Percentiles rank a stretch among this genome's conserved stretches.
Evolutionary conservation across 53 echinoderm and acorn worm genomes (phyloP).

Genomic region (Glandiceps talaboti): DNA sequence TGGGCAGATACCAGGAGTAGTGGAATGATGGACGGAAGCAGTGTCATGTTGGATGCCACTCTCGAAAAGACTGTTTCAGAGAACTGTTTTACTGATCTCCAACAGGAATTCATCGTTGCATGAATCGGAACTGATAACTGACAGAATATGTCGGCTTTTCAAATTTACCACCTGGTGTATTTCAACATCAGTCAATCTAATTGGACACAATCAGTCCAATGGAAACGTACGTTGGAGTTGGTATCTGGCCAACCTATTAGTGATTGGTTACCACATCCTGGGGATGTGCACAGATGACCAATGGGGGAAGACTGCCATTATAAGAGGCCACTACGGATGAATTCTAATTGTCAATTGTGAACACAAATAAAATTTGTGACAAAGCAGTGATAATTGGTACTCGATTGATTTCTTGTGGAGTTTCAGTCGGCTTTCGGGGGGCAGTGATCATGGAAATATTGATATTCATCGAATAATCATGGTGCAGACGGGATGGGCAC

Average conservation of each 20-base stretch:
- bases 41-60: conserved; percentile 7
- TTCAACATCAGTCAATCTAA: neutral
- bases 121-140: conserved; percentile 3
- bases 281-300: neutral
- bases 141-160: neutral
- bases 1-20: conserved; percentile 8
- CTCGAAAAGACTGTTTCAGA: conserved; percentile 26
- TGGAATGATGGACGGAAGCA: conserved; percentile 8
- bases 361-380: neutral
- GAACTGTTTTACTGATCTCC: conserved; percentile 37
- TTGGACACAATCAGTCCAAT: neutral
- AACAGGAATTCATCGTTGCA: conserved; percentile 35
- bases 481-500: too few species aligned
- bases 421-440: too few species aligned
- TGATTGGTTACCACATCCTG: neutral
- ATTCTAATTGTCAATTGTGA: neutral
- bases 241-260: neutral
- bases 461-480: too few species aligned
- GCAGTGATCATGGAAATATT: too few species aligned
- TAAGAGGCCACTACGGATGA: neutral
- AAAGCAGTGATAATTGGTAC: neutral
- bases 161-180: neutral
- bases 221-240: neutral
- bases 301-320: neutral
- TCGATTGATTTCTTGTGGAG: too few species aligned